Evolutionary conservation across 2,797 vertebrate species (phyloP).

Genomic region (Megaceryle alcyon): DNA sequence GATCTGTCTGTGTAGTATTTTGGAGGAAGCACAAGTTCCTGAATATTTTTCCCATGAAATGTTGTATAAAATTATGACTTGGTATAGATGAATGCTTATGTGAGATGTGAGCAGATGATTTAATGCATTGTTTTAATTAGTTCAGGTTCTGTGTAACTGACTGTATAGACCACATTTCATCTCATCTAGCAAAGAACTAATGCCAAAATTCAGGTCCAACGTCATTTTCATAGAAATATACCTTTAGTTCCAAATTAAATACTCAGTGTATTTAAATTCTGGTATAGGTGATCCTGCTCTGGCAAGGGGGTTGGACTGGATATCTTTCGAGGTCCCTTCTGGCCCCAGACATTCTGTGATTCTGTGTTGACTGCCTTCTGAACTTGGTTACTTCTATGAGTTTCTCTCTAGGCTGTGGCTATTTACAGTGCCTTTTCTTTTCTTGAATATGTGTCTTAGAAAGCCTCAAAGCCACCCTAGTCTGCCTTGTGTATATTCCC

Average conservation of each 20-base stretch:
- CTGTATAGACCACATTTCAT: not conserved
- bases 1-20: not conserved
- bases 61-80: not conserved
- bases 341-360: no score
- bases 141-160: not conserved
- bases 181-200: not conserved
- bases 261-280: not conserved
- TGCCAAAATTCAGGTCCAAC: not conserved
- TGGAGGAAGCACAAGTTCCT: not conserved
- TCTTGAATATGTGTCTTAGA: not conserved
- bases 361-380: not conserved
- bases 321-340: no score
- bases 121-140: constrained; percentile 5
- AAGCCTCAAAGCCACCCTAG: not conserved
- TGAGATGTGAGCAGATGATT: not conserved
- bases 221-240: not conserved
- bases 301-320: no score
- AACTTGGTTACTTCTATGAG: not conserved
- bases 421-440: not conserved
- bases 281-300: no score
- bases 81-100: not conserved
- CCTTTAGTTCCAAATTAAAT: not conserved
- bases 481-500: not conserved
- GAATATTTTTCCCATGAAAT: not conserved
- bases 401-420: not conserved